Evolutionary conservation across 2,797 vertebrate species (phyloP), one percentile per base, ranked within the genome.

Genomic region (Amblyopsis hoosieri): DNA sequence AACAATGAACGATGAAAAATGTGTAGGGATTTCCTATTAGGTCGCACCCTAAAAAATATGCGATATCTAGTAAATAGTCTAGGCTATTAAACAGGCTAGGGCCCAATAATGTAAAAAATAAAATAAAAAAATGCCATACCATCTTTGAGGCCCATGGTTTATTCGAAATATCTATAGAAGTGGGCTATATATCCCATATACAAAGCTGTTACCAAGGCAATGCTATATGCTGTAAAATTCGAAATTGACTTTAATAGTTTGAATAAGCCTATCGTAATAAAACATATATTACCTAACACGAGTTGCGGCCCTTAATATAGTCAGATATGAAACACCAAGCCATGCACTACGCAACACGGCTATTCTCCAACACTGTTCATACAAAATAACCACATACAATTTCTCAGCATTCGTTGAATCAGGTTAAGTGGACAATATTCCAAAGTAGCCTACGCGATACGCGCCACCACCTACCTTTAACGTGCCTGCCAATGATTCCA

Each of bases 401-500:
- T 3, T 23, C 14, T 0, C 12, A 19, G 54, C 11, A 51, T 12
- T 63, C 66, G 33, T 61, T 50, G 71, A 71, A 13, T 54, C 2
- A 46, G 52, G 61, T 65, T 64, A 46, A 29, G 48, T 69, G 33
- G 33, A 75, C 1, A 45, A 49, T 74, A 54, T 54, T 76, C 75
- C 57, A 65, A 76, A 61, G 71, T 42, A 68, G 59, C 49, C 59
- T 74, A 55, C 71, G 48, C 49, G 19, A 49, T 74, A 57, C 71
- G 48, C 56, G 19, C 52, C 57, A 57, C 72, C 57, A 89, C 90
- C 84, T 90, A 93, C 92, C 90, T 92, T 85, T 85, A 82, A 81
- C 83, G 79, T 83, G 81, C 74, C 58, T 66, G 62, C 50, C 81
- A 84, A 72, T 54, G 83, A 49, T 82, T 91, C 83, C 88, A 86